phyloP scores from a whole-genome alignment of 2,797 vertebrate species.

The Aselliscus stoliczkanus region DNA sequence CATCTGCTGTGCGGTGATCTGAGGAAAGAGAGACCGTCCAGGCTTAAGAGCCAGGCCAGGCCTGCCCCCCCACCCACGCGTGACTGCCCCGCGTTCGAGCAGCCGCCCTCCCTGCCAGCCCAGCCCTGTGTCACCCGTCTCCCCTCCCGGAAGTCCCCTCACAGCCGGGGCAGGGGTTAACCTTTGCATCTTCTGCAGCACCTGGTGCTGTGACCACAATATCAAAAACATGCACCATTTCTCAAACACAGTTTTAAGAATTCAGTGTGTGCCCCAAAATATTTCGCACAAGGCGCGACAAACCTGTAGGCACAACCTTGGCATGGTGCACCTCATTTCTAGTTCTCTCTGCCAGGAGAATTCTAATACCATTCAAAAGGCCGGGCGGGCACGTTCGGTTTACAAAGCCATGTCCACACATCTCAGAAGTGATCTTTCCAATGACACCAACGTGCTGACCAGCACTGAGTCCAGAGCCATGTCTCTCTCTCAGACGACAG shows the following conservation, averaged over 20 bases:
- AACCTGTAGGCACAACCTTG: fast-evolving
- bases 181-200: not conserved
- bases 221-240: not conserved
- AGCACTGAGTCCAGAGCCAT: too few relatives aligned
- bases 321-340: fast-evolving
- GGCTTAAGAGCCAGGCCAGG: conserved; percentile 5
- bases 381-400: fast-evolving
- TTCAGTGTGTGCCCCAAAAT: fast-evolving
- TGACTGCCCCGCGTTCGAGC: not conserved
- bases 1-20: conserved; percentile 88
- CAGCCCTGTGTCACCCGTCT: fast-evolving
- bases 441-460: fast-evolving
- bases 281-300: fast-evolving
- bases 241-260: not conserved
- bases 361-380: not conserved
- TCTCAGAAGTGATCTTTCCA: not conserved
- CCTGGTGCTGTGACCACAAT: not conserved
- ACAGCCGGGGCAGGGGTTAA: too few relatives aligned
- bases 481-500: too few relatives aligned
- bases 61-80: not conserved
- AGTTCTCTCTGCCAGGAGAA: not conserved
- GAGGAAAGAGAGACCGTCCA: not conserved
- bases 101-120: fast-evolving
- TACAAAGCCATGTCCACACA: not conserved
- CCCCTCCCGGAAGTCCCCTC: not conserved